Evolutionary conservation across 2,797 vertebrate species (phyloP), one percentile per base, ranked within the genome.

Genomic region (Masticophis lateralis): DNA sequence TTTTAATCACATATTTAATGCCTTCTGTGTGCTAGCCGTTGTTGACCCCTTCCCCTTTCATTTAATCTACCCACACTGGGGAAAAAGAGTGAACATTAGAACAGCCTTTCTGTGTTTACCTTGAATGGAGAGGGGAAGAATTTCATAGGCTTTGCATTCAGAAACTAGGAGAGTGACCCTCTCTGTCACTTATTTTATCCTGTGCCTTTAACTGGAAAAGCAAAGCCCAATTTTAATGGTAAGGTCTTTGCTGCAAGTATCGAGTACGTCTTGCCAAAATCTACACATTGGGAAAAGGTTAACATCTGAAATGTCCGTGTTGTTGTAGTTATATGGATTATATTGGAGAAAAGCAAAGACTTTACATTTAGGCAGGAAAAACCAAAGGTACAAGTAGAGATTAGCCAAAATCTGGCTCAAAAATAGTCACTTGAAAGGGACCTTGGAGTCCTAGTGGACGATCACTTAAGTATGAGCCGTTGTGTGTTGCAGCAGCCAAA

Each of bases 81-180:
- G 4, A 22, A 43, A 28, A 61, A 83, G 87, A 63, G 88, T 55
- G 47, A 63, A 55, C 10, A 9, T 56, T 63, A 47, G 4, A 51
- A 47, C 53, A 87, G 55, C 56, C 74, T 22, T 89, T 86, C 88
- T 66, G 22, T 27, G 74, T 90, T 92, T 83, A 63, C 92, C 88
- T 86, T 86, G 12, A 51, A 63, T 86, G 53, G 79, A 25, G 53
- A n/a, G 22, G 61, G 92, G 37, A 83, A 43, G 74, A 25, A 22
- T 74, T 89, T 83, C 43, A 89, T 22, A 61, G 87, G 55, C 13
- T 55, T 92, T 89, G 60, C 88, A 61, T 92, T 92, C 74, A 86
- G 63, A 90, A 43, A 88, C 86, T 43, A 53, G 47, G 43, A 53
- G 51, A 12, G 51, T 43, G 74, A 56, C 57, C 53, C 87, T 20